A percentile compares a stretch with the other conserved stretches of the same genome.
These are phyloP conservation scores for Phrynocephalus versicolor DNA, from an alignment of 2,113 vertebrate genomes.

Conservation along the genomic window DNA sequence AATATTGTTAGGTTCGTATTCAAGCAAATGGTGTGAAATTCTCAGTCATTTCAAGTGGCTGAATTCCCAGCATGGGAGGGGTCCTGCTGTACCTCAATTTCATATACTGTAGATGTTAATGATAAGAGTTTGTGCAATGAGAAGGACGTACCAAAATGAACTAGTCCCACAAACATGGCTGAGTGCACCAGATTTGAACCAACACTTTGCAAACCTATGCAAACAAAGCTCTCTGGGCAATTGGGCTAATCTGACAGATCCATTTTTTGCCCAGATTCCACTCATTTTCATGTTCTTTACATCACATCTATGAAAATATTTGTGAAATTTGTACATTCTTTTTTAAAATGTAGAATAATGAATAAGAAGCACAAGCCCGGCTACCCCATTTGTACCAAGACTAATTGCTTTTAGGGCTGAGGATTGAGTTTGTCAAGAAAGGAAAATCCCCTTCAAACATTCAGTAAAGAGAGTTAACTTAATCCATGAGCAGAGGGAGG, in stretches of 20 bases:
- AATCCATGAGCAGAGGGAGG: too few relatives aligned
- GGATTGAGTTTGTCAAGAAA: too few relatives aligned
- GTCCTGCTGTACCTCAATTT: neutral
- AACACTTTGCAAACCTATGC: neutral
- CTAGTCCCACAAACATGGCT: neutral
- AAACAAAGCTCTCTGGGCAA: neutral
- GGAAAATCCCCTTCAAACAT: too few relatives aligned
- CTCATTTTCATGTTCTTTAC: neutral
- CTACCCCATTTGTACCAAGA: too few relatives aligned
- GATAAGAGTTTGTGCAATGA: neutral
- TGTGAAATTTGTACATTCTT: neutral
- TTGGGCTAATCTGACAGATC: neutral
- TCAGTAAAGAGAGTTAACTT: too few relatives aligned
- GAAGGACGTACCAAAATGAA: neutral
- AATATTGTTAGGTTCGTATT: neutral
- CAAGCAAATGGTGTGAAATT: neutral
- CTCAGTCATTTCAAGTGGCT: neutral
- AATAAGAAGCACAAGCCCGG: too few relatives aligned
- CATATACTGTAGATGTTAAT: neutral
- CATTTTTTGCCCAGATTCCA: neutral
- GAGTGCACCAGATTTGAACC: neutral
- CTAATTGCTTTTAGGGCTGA: too few relatives aligned
- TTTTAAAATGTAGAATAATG: too few relatives aligned
- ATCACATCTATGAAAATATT: neutral
- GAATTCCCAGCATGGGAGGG: neutral